Conservation (phyloP, 2,888 invertebrate species). For the Drosophila borealis region DNA sequence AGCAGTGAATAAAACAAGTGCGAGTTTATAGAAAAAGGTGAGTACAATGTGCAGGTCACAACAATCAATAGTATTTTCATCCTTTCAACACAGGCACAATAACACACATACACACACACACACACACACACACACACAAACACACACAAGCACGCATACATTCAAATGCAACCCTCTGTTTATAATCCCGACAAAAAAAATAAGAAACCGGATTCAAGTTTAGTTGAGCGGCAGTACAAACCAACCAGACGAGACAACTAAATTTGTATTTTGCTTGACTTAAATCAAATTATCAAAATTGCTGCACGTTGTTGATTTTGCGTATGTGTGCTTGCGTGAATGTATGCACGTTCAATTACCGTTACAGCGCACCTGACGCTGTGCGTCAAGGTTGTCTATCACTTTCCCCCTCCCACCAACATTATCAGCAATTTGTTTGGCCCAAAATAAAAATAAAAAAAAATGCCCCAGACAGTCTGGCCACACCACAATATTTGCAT, state of each 20-base stretch:
- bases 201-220: constrained; percentile 50
- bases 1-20: constrained; percentile 26
- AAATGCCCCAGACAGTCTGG: constrained; percentile 34
- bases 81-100: constrained; percentile 17
- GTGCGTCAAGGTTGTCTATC: constrained; percentile 46
- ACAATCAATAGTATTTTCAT: constrained; percentile 53
- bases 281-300: constrained; percentile 45
- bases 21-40: constrained; percentile 31
- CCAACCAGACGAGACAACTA: constrained; percentile 33
- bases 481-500: constrained; percentile 50
- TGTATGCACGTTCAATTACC: constrained; percentile 28
- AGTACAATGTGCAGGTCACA: constrained; percentile 34
- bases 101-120: constrained; percentile 7
- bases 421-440: constrained; percentile 27
- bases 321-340: constrained; percentile 1
- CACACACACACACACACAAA: constrained; percentile 8
- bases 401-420: not conserved
- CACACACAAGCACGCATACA: constrained; percentile 4
- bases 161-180: constrained; percentile 52
- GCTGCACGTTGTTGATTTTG: not conserved
- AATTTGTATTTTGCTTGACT: constrained; percentile 37
- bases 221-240: constrained; percentile 44
- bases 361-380: constrained; percentile 53
- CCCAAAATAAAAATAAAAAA: constrained; percentile 46
- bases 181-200: constrained; percentile 35